Evolutionary conservation across 2,113 vertebrate species (phyloP).

Genomic region (Rhinoptilus africanus): DNA sequence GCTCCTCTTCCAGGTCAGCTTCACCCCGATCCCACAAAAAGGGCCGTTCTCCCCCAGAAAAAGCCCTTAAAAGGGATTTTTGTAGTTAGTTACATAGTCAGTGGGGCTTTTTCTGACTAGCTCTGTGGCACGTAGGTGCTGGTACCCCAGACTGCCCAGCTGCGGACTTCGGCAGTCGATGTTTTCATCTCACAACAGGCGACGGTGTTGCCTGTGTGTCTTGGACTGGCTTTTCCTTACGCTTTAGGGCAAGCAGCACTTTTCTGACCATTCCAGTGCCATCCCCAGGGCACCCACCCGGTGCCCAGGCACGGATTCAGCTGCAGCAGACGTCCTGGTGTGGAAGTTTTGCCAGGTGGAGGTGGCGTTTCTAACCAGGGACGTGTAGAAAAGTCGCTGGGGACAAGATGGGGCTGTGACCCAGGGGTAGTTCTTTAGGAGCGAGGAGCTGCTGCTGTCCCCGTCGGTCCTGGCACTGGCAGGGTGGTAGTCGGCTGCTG

Average conservation of each 20-base stretch:
- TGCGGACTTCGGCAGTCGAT: fast-evolving
- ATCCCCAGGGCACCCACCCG: fast-evolving
- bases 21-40: background rate
- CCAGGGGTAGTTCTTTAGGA: no score
- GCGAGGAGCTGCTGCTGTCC: background rate
- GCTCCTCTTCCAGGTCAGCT: background rate
- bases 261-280: background rate
- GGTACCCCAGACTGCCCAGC: background rate
- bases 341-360: background rate
- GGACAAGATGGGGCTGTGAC: fast-evolving
- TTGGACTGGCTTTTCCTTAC: fast-evolving
- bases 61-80: background rate
- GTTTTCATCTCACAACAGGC: fast-evolving
- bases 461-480: fast-evolving
- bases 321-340: fast-evolving
- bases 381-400: fast-evolving
- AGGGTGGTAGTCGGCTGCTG: fast-evolving
- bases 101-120: fast-evolving
- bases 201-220: fast-evolving
- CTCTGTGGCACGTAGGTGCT: no score
- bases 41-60: background rate
- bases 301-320: fast-evolving
- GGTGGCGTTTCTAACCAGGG: fast-evolving
- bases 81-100: background rate
- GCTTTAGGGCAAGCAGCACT: background rate